Evolutionary conservation across 2,888 invertebrate genomes (phyloP).

Genomic region (Meliscaeva auricollis): DNA sequence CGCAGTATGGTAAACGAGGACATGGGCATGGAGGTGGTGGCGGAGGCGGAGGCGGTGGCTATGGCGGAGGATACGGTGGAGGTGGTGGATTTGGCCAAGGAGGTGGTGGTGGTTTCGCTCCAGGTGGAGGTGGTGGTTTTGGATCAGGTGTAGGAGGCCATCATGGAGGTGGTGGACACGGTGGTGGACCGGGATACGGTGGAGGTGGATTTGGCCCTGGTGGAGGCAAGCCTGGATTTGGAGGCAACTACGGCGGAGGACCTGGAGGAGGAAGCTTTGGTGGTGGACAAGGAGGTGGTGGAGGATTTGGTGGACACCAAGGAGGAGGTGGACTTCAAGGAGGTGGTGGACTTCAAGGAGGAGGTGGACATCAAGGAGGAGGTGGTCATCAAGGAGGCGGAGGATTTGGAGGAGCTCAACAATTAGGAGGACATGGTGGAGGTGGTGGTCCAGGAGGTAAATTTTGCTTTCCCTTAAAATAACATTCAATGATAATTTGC

Average conservation of each 20-base stretch:
- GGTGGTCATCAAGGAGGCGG: constrained; percentile 10
- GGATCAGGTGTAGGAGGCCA: neutral
- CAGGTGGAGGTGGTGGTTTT: neutral
- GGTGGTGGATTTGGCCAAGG: constrained; percentile 16
- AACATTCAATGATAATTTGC: neutral
- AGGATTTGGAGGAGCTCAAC: neutral
- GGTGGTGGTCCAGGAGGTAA: constrained; percentile 2
- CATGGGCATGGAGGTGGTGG: neutral
- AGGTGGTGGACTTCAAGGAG: neutral
- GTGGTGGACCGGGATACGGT: constrained; percentile 3
- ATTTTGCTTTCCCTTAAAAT: neutral
- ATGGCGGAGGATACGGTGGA: constrained; percentile 7
- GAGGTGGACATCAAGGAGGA: constrained; percentile 8
- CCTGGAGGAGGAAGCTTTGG: neutral
- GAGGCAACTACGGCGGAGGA: constrained; percentile 11
- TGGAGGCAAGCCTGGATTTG: neutral
- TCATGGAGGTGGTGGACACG: constrained; percentile 5
- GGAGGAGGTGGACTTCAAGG: neutral
- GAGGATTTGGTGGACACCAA: neutral
- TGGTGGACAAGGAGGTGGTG: neutral
- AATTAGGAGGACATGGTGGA: constrained; percentile 8
- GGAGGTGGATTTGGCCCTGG: constrained; percentile 7
- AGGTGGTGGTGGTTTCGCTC: neutral
- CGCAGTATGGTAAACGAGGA: constrained; percentile 53
- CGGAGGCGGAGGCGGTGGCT: constrained; percentile 30